These are phyloP conservation scores for Xyrauchen texanus DNA, from an alignment of 2,113 vertebrate genomes.

Conservation along the genomic window DNA sequence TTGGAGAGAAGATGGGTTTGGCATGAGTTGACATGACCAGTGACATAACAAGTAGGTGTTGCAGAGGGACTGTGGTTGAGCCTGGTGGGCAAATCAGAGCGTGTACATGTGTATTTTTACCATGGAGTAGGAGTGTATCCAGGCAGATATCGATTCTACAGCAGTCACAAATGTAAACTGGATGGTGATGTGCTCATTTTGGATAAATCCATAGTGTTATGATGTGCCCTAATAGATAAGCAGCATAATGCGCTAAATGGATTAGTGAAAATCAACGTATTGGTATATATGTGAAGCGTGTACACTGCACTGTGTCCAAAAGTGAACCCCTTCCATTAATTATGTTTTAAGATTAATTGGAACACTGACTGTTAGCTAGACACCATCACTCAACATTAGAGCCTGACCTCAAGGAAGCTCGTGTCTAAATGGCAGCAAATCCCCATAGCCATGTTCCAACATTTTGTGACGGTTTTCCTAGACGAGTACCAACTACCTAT, in stretches of 20 bases:
- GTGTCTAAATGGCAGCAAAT: too few relatives aligned
- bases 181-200: not conserved
- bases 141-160: conserved; percentile 37
- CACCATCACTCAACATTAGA: too few relatives aligned
- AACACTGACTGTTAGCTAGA: too few relatives aligned
- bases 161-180: conserved; percentile 15
- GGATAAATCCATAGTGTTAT: not conserved
- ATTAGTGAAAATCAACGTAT: not conserved
- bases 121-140: conserved; percentile 5
- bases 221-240: not conserved
- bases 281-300: not conserved
- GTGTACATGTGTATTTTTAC: conserved; percentile 51
- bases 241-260: not conserved
- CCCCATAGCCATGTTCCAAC: too few relatives aligned
- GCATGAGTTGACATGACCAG: conserved; percentile 36
- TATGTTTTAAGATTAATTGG: too few relatives aligned
- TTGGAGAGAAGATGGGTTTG: conserved; percentile 33
- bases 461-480: too few relatives aligned
- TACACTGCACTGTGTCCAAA: too few relatives aligned
- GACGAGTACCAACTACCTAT: too few relatives aligned
- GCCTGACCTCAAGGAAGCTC: too few relatives aligned
- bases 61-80: conserved; percentile 35
- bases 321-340: too few relatives aligned
- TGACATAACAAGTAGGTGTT: conserved; percentile 22
- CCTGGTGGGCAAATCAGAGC: conserved; percentile 46